Evolutionary conservation across 2,113 vertebrate species (phyloP).

Genomic region (Zapus hudsonius): DNA sequence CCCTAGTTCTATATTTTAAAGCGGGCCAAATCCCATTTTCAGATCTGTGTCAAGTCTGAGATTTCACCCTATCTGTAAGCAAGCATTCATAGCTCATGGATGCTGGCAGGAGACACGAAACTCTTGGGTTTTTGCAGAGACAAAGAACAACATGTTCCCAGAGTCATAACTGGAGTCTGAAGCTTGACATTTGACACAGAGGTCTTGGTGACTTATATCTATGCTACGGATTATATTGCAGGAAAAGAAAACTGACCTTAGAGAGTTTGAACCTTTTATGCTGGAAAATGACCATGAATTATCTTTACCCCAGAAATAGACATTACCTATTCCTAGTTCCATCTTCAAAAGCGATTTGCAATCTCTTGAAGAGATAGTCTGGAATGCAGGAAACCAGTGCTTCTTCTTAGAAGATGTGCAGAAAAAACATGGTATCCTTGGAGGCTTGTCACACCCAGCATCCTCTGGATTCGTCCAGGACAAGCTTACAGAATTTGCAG

Average conservation of each 20-base stretch:
- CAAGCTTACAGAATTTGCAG: neutral
- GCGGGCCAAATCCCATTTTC: neutral
- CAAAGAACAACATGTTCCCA: neutral
- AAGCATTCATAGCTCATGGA: neutral
- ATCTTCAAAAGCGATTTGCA: neutral
- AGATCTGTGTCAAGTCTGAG: conserved; percentile 8
- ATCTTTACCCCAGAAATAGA: neutral
- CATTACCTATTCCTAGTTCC: neutral
- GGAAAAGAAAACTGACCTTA: neutral
- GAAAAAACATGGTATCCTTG: neutral
- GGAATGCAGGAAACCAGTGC: neutral
- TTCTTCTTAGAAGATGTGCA: neutral
- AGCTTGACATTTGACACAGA: neutral
- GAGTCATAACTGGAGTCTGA: neutral
- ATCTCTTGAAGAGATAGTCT: neutral
- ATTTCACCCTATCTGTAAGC: neutral
- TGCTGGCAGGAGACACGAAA: neutral
- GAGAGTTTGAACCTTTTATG: neutral
- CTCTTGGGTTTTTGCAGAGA: neutral
- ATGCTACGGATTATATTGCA: neutral
- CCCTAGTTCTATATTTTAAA: conserved; percentile 29
- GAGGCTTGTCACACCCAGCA: neutral
- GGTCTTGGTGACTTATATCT: neutral
- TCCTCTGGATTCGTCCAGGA: neutral
- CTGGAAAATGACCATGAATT: neutral